Percentiles rank a stretch among this genome's conserved stretches.
Conservation (phyloP, 2,888 invertebrate genomes). For the Dasysyrphus albostriatus region DNA sequence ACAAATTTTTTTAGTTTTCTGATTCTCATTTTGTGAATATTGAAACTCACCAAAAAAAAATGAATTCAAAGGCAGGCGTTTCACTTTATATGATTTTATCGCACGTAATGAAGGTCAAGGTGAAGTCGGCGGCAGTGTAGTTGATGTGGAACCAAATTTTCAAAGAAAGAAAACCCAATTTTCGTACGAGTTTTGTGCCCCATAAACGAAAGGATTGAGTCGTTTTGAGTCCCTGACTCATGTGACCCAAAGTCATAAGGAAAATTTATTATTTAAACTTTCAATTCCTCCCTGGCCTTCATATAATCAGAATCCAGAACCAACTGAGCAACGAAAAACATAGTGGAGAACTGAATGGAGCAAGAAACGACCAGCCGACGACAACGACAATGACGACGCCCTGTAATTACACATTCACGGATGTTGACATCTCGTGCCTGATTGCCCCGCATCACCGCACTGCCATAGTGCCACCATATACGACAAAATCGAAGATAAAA, state of each 20-base stretch:
- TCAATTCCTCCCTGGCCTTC: slow-evolving; percentile 26
- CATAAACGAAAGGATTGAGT: slow-evolving; percentile 43
- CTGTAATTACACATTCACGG: slow-evolving; percentile 70
- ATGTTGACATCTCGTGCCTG: slow-evolving; percentile 71
- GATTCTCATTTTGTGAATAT: slow-evolving; percentile 41
- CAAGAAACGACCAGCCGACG: neutral
- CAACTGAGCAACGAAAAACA: neutral
- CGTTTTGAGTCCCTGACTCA: slow-evolving; percentile 61
- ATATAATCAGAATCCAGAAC: slow-evolving; percentile 7
- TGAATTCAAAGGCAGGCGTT: slow-evolving; percentile 44
- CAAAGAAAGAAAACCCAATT: slow-evolving; percentile 21
- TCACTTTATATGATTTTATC: slow-evolving; percentile 60
- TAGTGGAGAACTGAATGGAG: neutral
- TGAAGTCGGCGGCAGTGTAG: slow-evolving; percentile 17
- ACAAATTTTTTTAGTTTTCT: neutral
- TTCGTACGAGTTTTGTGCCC: neutral
- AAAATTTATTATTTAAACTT: slow-evolving; percentile 61
- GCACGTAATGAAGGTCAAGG: slow-evolving; percentile 72
- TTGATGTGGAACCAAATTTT: neutral
- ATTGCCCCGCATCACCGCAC: slow-evolving; percentile 14
- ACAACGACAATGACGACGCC: slow-evolving; percentile 33
- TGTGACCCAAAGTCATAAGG: slow-evolving; percentile 70
- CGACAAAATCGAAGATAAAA: slow-evolving; percentile 58
- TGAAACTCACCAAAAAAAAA: slow-evolving; percentile 48
- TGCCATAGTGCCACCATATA: neutral